phyloP scores from a whole-genome alignment of 2,888 invertebrate species.

The Dolichomitus sp. region DNA sequence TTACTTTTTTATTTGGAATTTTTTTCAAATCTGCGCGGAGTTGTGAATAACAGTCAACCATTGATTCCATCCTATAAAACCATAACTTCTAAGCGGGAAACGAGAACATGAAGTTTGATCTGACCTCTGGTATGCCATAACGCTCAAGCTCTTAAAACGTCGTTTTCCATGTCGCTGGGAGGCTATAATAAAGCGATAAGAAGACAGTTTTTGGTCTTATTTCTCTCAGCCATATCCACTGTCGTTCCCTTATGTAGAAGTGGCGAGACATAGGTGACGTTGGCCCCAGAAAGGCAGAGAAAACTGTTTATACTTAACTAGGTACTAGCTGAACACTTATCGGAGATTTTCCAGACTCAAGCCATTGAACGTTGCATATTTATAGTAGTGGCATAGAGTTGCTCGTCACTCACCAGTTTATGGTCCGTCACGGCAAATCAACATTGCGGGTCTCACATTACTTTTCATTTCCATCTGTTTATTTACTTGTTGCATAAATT shows the following conservation, averaged over 20 bases:
- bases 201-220: constrained; percentile 1
- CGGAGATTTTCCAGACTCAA: neutral
- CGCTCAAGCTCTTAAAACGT: constrained; percentile 12
- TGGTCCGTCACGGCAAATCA: neutral
- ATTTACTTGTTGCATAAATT: neutral
- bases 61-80: constrained; percentile 9
- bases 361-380: neutral
- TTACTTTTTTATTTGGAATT: neutral
- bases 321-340: neutral
- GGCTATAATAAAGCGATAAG: constrained; percentile 25
- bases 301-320: neutral
- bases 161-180: neutral
- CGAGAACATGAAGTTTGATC: neutral
- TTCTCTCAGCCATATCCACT: constrained; percentile 1
- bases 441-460: neutral
- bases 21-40: neutral
- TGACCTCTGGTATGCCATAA: constrained; percentile 21
- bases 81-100: neutral
- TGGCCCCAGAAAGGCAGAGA: neutral
- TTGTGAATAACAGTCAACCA: neutral
- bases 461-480: neutral
- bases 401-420: neutral
- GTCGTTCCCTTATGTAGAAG: neutral
- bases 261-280: constrained; percentile 1
- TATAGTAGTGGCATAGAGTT: too few relatives aligned